Base-by-base conservation (phyloP, 2,888 invertebrate genomes). In the Drosophila testacea region DNA sequence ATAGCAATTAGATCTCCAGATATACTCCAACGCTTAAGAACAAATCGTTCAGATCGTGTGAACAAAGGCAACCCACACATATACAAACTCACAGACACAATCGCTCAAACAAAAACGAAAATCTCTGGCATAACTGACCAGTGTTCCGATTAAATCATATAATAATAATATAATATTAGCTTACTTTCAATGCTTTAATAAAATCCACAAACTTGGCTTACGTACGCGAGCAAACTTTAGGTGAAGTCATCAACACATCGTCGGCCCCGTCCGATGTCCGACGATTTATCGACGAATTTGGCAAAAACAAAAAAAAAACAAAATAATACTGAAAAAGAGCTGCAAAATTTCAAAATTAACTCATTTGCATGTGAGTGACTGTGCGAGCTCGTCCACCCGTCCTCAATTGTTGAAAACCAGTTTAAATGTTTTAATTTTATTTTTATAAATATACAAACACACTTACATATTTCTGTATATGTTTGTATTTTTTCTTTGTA, bases 211-310 rank as follows among this genome's bases (percentile, higher is more conserved):
- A 70, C 52, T 65, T 75, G 47, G 47, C 75, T 70, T 82, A 78
- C 84, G 76, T 77, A 64, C 59, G 56, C 47, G 9, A 36, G 47
- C 56, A 46, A 65, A 48, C 7, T 34, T 56, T 47, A 50, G 83
- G 83, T 84, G 83, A 84, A 84, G 83, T 84, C 83, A 84, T 84
- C 83, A 73, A 78, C 75, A 78, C 63, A 67, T 73, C 57, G 68
- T 44, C 50, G 54, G 54, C 22, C 22, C 36, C 10, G 59, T 44
- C 62, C 52, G 65, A 46, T 67, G 72, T 66, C 70, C 65, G 64
- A 63, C 69, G 57, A 81, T 79, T 84, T 78, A 73, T 84, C 57
- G 71, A 80, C 65, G 51, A 63, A 52, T 71, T 79, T 52, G 86
- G 80, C 54, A 81, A 73, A 76, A 72, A 47, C 34, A 63, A 64